Evolutionary conservation across 2,113 vertebrate species (phyloP), one percentile per base, ranked within the genome.

Genomic region (Pheucticus melanocephalus): DNA sequence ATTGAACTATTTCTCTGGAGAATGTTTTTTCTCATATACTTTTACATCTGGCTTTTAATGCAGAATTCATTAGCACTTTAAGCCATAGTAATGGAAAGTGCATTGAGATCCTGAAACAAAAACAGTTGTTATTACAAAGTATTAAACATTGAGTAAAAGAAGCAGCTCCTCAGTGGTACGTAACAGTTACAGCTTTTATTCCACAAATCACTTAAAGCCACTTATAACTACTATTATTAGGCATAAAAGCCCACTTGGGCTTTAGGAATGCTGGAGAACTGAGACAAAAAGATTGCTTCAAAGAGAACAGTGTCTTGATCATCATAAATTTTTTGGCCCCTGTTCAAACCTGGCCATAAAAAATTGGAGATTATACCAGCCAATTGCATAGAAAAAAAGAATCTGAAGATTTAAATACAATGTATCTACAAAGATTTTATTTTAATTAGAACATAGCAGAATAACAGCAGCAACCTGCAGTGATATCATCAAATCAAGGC

Each of bases 401-500:
- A 22, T 56, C 81, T 71, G 31, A 88, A 94, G 68, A 69, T 92
- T 90, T 90, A 93, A 94, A 94, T 80, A 92, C n/a, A 94, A 66
- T 95, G 73, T 84, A 93, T 88, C 89, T 69, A 66, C 7, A 56
- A 92, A 80, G 86, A 83, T 92, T 95, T 96, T 82, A 70, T 96
- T 97, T 95, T 96, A 92, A 94, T 93, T 92, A 96, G 92, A 96
- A 88, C 84, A 92, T 82, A 92, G 82, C 72, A 93, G 95, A 97
- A 81, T 53, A 96, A 93, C 89, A 91, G 88, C 84, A 96, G 96
- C 88, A 94, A 95, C 89, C 97, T 95, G 83, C 93, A 96, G 96
- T 95, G 96, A 96, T 95, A 93, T 94, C 91, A 80, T 73, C 94
- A 97, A 96, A 96, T 96, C 97, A 96, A 97, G 94, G 92, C 96